Conservation (phyloP, 2,113 vertebrate genomes). For the Noctilio leporinus region DNA sequence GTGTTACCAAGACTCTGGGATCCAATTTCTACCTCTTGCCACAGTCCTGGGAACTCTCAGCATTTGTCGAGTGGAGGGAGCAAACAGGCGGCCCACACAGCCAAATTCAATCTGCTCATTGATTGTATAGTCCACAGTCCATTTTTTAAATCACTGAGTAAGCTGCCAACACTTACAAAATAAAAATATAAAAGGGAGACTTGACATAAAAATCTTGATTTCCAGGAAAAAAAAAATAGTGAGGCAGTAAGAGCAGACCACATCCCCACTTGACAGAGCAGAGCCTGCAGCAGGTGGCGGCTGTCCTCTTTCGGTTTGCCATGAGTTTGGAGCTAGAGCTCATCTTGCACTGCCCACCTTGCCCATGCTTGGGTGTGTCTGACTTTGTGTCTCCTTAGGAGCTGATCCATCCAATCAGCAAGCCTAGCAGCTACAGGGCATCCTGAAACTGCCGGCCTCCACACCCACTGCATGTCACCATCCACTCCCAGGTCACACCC, state of each 20-base stretch:
- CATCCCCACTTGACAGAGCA: background rate
- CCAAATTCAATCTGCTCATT: background rate
- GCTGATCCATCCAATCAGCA: background rate
- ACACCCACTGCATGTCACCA: background rate
- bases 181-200: background rate
- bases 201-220: background rate
- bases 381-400: background rate
- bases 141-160: background rate
- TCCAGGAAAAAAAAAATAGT: background rate
- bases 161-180: background rate
- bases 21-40: background rate
- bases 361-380: background rate
- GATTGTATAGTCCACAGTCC: background rate
- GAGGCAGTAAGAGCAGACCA: background rate
- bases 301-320: background rate
- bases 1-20: background rate
- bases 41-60: background rate
- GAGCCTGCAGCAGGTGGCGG: accelerated
- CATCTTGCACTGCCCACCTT: background rate
- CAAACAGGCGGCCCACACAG: background rate
- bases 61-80: background rate
- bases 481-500: background rate
- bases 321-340: background rate
- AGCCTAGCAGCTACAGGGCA: background rate
- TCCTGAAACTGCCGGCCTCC: background rate